These are phyloP conservation scores for Onychorhynchus coronatus DNA, from an alignment of 2,113 vertebrate species.

Conservation along the genomic window DNA sequence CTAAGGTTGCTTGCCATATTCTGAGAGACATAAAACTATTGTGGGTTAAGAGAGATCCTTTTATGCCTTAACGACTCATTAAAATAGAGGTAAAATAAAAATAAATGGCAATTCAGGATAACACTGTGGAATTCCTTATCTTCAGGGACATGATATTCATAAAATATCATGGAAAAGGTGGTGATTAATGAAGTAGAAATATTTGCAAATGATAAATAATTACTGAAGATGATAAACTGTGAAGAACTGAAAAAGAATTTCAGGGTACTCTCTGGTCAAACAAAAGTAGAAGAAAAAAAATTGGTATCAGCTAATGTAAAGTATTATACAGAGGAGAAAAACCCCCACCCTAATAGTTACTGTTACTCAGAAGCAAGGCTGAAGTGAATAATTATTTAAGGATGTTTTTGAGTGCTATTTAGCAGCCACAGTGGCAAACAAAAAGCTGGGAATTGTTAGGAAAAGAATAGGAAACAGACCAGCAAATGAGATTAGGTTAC, in stretches of 20 bases:
- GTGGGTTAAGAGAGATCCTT: not conserved
- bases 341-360: fast-evolving
- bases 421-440: not conserved
- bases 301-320: not conserved
- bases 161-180: not conserved
- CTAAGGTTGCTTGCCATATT: not conserved
- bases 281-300: not conserved
- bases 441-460: not conserved
- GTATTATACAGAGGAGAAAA: not conserved
- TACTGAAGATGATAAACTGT: not conserved
- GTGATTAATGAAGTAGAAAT: not conserved
- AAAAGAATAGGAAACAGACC: not conserved
- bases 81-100: not conserved
- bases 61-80: not conserved
- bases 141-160: not conserved
- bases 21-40: not conserved
- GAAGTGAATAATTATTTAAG: not conserved
- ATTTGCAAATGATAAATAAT: not conserved
- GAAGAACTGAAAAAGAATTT: not conserved
- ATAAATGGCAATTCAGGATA: not conserved
- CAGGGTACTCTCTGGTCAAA: not conserved
- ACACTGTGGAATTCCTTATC: not conserved
- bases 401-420: not conserved
- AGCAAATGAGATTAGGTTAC: not conserved
- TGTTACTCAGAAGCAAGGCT: not conserved